Percentiles rank a stretch among this genome's conserved stretches.
Evolutionary conservation across 2,113 vertebrate species (phyloP).

Genomic region (Esox niger): DNA sequence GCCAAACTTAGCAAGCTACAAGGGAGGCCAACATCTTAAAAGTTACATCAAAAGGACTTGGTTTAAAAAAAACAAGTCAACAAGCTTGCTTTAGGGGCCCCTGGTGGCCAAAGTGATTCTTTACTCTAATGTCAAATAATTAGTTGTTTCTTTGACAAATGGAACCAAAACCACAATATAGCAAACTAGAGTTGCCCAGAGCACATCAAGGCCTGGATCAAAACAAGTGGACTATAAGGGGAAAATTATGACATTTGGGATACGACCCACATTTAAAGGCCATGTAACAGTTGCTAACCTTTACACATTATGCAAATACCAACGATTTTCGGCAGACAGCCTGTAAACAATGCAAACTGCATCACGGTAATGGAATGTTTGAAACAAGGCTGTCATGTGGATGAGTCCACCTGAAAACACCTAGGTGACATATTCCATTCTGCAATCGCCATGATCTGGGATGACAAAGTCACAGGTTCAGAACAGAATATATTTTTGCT

Average conservation of each 20-base stretch:
- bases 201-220: too few relatives aligned
- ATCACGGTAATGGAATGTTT: constrained; percentile 56
- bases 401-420: neutral
- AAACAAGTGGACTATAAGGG: neutral
- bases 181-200: too few relatives aligned
- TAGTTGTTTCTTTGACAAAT: too few relatives aligned
- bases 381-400: constrained; percentile 32
- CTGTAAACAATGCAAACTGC: constrained; percentile 52
- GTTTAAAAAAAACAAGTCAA: neutral
- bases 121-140: neutral
- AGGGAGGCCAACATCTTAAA: too few relatives aligned
- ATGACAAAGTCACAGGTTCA: too few relatives aligned
- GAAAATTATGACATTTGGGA: neutral
- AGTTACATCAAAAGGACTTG: too few relatives aligned
- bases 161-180: too few relatives aligned
- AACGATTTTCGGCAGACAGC: neutral
- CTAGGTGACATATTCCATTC: neutral
- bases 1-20: too few relatives aligned
- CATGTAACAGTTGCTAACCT: constrained; percentile 20
- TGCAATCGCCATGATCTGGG: too few relatives aligned
- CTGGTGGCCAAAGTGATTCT: constrained; percentile 35
- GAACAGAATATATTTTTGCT: too few relatives aligned
- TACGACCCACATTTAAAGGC: neutral
- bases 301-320: constrained; percentile 16
- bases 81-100: constrained; percentile 22